phyloP scores from a whole-genome alignment of 92 coral and sea anemone species.

The Isaurus tuberculatus region DNA sequence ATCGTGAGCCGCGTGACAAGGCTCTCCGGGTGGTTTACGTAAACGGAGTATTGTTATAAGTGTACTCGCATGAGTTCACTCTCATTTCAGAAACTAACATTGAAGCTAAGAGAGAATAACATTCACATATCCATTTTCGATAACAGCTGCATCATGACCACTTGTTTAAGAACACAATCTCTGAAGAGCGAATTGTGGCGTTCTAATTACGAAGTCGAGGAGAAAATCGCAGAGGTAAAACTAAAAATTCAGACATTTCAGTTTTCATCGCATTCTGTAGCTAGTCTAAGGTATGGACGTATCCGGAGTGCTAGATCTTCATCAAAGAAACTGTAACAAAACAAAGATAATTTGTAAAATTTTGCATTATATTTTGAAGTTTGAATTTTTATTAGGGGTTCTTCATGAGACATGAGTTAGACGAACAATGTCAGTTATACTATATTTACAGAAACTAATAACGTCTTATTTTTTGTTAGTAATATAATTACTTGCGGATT shows the following conservation, averaged over 20 bases:
- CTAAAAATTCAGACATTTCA: background rate
- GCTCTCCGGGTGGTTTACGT: background rate
- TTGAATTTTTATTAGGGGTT: too few relatives aligned
- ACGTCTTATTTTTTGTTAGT: too few relatives aligned
- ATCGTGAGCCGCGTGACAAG: background rate
- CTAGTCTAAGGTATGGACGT: background rate
- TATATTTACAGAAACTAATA: too few relatives aligned
- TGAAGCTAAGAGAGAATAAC: background rate
- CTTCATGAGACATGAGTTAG: too few relatives aligned
- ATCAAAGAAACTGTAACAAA: too few relatives aligned
- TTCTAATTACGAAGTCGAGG: background rate
- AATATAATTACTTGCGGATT: too few relatives aligned
- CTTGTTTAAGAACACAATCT: background rate
- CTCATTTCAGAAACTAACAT: background rate
- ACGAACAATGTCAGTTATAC: too few relatives aligned
- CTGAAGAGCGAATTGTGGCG: background rate
- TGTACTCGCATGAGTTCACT: background rate
- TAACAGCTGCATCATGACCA: background rate
- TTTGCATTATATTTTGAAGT: too few relatives aligned
- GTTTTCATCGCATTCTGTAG: background rate
- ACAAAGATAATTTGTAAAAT: too few relatives aligned
- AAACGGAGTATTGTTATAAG: background rate
- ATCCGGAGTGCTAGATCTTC: background rate
- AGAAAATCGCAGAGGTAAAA: background rate
- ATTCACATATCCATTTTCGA: background rate